Evolutionary conservation across 2,797 vertebrate genomes (phyloP).

Genomic region (Helostoma temminkii): DNA sequence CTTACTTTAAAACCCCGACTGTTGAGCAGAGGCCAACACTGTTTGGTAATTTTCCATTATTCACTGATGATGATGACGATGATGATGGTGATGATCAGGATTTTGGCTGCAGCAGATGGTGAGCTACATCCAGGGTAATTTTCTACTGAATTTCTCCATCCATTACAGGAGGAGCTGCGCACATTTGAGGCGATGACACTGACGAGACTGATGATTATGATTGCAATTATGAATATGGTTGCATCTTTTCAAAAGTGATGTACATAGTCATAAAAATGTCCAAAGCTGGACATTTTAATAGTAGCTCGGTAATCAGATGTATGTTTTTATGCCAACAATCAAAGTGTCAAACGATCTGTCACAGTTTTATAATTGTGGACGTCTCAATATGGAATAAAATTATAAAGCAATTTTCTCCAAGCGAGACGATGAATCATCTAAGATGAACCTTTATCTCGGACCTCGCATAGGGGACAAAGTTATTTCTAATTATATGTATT

Average conservation of each 20-base stretch:
- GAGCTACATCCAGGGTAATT: slow-evolving; percentile 11
- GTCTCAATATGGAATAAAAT: slow-evolving; percentile 20
- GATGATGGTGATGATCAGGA: slow-evolving; percentile 25
- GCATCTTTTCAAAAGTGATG: slow-evolving; percentile 17
- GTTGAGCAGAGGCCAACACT: slow-evolving; percentile 8
- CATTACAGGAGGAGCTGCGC: slow-evolving; percentile 18
- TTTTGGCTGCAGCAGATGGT: slow-evolving; percentile 41
- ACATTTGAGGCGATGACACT: slow-evolving; percentile 24
- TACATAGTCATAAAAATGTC: slow-evolving; percentile 2
- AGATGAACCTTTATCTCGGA: slow-evolving; percentile 1
- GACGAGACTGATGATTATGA: slow-evolving; percentile 24
- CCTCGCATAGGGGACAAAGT: neutral
- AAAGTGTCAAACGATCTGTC: slow-evolving; percentile 13
- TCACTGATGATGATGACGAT: slow-evolving; percentile 33
- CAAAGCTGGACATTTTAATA: slow-evolving; percentile 16
- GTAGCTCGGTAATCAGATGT: neutral
- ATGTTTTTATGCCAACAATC: slow-evolving; percentile 38
- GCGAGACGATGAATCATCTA: neutral
- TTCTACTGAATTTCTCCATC: slow-evolving; percentile 26
- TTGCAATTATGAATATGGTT: slow-evolving; percentile 18
- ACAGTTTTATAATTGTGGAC: neutral
- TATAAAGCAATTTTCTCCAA: slow-evolving; percentile 14
- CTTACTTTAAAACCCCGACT: neutral
- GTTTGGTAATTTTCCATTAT: slow-evolving; percentile 32
- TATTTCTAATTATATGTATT: neutral